Base-by-base conservation (phyloP, 2,113 vertebrate species). In the Thalassoma bifasciatum region DNA sequence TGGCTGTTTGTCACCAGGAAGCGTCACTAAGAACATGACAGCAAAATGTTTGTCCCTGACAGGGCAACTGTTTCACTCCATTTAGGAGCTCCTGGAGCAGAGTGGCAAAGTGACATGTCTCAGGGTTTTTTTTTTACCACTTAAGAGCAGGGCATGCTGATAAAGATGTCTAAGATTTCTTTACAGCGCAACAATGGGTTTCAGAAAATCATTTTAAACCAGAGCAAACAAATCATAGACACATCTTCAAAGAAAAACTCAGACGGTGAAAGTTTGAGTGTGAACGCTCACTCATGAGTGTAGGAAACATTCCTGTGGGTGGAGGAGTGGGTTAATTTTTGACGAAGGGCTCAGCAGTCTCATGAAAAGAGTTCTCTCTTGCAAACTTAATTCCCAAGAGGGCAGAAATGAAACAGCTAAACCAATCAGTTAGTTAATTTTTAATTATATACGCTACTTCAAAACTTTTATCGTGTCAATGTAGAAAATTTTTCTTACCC, bases 251-350 rank as follows among this genome's bases (percentile, higher is more conserved):
- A 66, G 49, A 38, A 69, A 69, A 47, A 10, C n/a, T 26, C 46
- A 17, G 23, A 13, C 40, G 11, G 50, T 46, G 11, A 54, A 46
- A 46, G 16, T 46, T 46, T 21, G 4, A 38, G 4, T 24, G n/a
- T 61, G n/a, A n/a, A n/a, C n/a, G n/a, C n/a, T n/a, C n/a, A n/a
- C n/a, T n/a, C n/a, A n/a, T n/a, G n/a, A n/a, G n/a, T n/a, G n/a
- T n/a, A n/a, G 49, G 14, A 49, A 24, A 14, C 24, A 2, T 60
- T 57, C 24, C 44, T 70, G 40, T 9, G n/a, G 46, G 42, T 10
- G 21, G 61, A 71, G 36, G 36, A 34, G 69, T 42, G 16, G 23
- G 75, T 72, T 10, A 74, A 82, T 85, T 44, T 79, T 82, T 82
- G 75, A 82, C 74, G 16, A 26, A 60, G 26, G 36, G 36, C 30